Conservation (phyloP, 2,797 vertebrate species). For the Prunella strophiata region DNA sequence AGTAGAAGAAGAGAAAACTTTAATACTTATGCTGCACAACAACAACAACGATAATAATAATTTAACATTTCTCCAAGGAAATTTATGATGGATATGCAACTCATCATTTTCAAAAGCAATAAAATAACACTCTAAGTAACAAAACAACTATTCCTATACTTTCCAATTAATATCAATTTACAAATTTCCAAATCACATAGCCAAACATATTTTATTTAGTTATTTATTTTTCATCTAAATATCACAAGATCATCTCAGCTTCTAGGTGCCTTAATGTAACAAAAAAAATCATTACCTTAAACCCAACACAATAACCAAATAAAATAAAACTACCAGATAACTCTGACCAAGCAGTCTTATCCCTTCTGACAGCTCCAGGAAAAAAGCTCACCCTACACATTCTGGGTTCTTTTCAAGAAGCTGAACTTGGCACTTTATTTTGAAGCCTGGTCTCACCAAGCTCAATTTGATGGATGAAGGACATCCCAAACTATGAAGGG, state of each 20-base stretch:
- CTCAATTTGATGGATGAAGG: background rate
- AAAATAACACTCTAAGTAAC: background rate
- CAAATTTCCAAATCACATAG: conserved; percentile 22
- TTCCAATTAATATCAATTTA: conserved; percentile 17
- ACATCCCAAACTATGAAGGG: background rate
- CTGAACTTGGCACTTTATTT: background rate
- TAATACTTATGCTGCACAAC: background rate
- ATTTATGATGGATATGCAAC: background rate
- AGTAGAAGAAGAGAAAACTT: background rate
- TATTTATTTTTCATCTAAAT: conserved; percentile 1
- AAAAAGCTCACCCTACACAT: background rate
- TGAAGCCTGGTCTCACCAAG: background rate
- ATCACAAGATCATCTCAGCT: background rate
- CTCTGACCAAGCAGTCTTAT: background rate
- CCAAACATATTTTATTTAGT: background rate
- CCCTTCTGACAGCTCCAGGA: background rate
- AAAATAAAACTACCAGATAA: background rate
- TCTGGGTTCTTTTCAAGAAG: background rate
- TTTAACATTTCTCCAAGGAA: conserved; percentile 12
- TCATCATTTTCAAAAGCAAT: conserved; percentile 4
- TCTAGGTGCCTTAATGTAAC: background rate
- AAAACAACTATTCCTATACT: background rate
- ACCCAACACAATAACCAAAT: background rate
- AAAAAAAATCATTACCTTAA: background rate
- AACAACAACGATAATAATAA: conserved; percentile 22